Base-by-base conservation (phyloP, 2,888 invertebrate genomes). In the Prenolepis imparis region DNA sequence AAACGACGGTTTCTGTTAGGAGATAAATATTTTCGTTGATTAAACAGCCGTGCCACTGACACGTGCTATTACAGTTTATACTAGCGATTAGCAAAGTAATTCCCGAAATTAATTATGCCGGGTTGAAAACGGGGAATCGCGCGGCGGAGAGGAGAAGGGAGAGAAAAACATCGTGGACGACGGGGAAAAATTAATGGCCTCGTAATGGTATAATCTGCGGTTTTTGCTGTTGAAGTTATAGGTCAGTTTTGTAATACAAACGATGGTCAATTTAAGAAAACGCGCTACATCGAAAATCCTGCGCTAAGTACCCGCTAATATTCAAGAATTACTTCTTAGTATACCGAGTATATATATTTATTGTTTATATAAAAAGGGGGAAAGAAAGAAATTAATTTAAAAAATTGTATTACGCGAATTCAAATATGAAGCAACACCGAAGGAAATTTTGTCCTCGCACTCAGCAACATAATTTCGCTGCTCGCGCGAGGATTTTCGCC, bases 171-270 rank as follows among this genome's bases (percentile, higher is more conserved):
- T 55, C 15, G 15, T 44, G 24, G n/a, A 36, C 67, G 55, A 59
- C 61, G 28, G 32, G 72, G 86, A 86, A 89, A 88, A 89, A 89
- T 88, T 86, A 89, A 89, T 84, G 89, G 85, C 89, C 89, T 88
- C 85, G 88, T 88, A 85, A 86, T 84, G 85, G 88, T 63, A 88
- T 89, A 89, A 89, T 89, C 85, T 84, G 86, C 59, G 84, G 88
- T 77, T 87, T 66, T 81, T 84, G 83, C 70, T 61, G 82, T 80
- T 84, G 39, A 88, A 87, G 85, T 85, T 87, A 85, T 83, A 89
- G 84, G 84, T 87, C 83, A 68, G 82, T 75, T 68, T 55, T 52
- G 83, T 74, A 75, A 85, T 75, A 70, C 48, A 73, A 70, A 55
- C 64, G 64, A 6, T 59, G 48, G 61, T 68, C 84, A 83, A 88